Evolutionary conservation across 2,113 vertebrate species (phyloP), one percentile per base, ranked within the genome.

Genomic region (Megaptera novaeangliae): DNA sequence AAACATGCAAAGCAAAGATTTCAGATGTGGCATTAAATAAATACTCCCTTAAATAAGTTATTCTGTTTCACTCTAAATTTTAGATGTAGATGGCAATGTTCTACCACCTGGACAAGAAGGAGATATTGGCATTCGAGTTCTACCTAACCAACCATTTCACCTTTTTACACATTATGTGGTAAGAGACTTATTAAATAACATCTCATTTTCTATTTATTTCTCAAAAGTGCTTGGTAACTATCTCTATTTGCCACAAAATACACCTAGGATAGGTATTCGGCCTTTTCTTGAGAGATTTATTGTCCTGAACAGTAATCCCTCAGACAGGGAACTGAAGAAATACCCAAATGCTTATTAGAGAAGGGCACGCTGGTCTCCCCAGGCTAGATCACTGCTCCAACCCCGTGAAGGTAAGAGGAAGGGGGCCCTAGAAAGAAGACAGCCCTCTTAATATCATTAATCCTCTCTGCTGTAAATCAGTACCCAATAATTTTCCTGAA

Each of bases 141-240:
- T 98, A 97, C 99, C 99, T 27, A 89, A 72, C 0, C 98, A 97
- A 97, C 99, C 99, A 0, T 97, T 97, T 92, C 98, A 98, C 89
- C 98, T 99, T 96, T 99, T 99, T 88, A 98, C 98, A 55, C 97
- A 98, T 77, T 99, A 99, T 97, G 93, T 98, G 71, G 99, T 99
- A 99, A 98, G 97, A 49, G 74, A 80, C 75, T 96, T 41, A 74
- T 85, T 96, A 87, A 80, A 61, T 88, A 90, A 87, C 44, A 7
- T 93, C 55, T 44, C 68, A 31, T 94, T 75, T 96, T 77, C 75
- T 93, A 39, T 68, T 34, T 89, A 68, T 87, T 95, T 87, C 66
- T 97, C n/a, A 71, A 61, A 96, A 93, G 59, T 82, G 12, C 59
- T 91, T 80, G 75, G n/a, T 88, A 46, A 74, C 31, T 20, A 39